These are phyloP conservation scores for Vanacampus margaritifer DNA, from an alignment of 2,113 vertebrate genomes.

Conservation along the genomic window DNA sequence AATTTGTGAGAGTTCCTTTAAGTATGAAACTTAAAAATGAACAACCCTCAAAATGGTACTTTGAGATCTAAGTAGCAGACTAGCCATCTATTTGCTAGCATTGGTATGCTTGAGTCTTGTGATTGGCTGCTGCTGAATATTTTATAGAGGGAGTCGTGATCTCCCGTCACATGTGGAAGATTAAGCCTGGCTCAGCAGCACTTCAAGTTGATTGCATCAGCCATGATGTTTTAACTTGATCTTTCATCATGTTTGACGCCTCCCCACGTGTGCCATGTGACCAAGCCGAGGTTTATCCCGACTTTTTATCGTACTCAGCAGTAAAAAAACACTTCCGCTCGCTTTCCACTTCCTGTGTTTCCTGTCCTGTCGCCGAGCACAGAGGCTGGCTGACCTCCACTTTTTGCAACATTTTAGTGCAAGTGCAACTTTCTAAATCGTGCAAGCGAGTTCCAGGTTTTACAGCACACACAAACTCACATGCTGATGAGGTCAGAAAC, in stretches of 20 bases:
- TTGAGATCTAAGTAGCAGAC: too few relatives aligned
- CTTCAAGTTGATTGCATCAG: neutral
- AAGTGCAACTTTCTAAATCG: neutral
- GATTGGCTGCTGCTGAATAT: slow-evolving; percentile 23
- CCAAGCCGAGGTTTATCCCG: neutral
- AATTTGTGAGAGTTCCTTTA: too few relatives aligned
- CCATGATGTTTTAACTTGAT: neutral
- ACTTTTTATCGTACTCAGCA: slow-evolving; percentile 28
- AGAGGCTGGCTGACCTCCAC: slow-evolving; percentile 56
- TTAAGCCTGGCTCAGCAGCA: slow-evolving; percentile 38
- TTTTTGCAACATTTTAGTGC: slow-evolving; percentile 23
- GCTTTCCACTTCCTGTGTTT: slow-evolving; percentile 60
- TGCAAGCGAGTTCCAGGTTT: neutral
- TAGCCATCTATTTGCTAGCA: neutral
- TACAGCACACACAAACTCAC: neutral
- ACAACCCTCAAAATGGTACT: neutral
- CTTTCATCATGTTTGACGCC: slow-evolving; percentile 8
- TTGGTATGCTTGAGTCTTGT: neutral
- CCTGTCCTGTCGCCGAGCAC: slow-evolving; percentile 56
- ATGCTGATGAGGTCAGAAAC: neutral
- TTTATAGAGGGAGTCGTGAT: slow-evolving; percentile 35
- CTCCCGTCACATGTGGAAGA: slow-evolving; percentile 59
- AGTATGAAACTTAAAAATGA: too few relatives aligned
- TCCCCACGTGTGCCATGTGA: neutral
- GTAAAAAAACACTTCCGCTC: slow-evolving; percentile 20